Evolutionary conservation across 2,888 invertebrate species (phyloP), one percentile per base, ranked within the genome.

Genomic region (Brachynemurus nebulosus): DNA sequence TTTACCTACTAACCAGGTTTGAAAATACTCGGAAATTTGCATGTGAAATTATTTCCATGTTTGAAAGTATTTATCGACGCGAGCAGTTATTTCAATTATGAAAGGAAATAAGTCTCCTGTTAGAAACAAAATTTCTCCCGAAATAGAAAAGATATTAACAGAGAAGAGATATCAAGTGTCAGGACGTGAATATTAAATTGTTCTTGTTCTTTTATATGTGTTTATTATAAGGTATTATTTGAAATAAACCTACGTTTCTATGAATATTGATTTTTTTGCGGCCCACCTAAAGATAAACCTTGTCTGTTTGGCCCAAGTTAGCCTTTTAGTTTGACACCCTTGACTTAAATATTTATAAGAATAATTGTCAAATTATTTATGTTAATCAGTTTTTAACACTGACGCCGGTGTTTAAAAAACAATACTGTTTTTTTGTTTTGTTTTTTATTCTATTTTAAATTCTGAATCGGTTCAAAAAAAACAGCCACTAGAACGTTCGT

Each of bases 11-110:
- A 25, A 11, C 27, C 27, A 25, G 27, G 27, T 25, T 25, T 25
- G 27, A 25, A 6, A 47, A 47, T 46, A 41, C 41, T 23, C 36
- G 41, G 45, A 47, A 36, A 45, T 42, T 47, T 38, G 41, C 37
- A 42, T 46, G 38, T 47, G 39, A 47, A 47, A 34, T 46, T 17
- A 47, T 47, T 47, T 40, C 48, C 43, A 50, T 47, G 48, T 47
- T 51, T 48, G 50, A 47, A 45, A 42, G 48, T 45, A 50, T 46
- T 44, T 47, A 49, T 46, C 44, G 46, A 44, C 47, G 45, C 35
- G 44, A 50, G 35, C 43, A 47, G 43, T 49, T 50, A 49, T 47
- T 50, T 48, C 46, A 44, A 11, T 47, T 45, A 45, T 45, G 14
- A 45, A 47, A 45, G 25, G 34, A 37, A 44, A 44, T 38, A 37